Evolutionary conservation across 2,888 invertebrate genomes (phyloP).

Genomic region (Drosophila mimetica): DNA sequence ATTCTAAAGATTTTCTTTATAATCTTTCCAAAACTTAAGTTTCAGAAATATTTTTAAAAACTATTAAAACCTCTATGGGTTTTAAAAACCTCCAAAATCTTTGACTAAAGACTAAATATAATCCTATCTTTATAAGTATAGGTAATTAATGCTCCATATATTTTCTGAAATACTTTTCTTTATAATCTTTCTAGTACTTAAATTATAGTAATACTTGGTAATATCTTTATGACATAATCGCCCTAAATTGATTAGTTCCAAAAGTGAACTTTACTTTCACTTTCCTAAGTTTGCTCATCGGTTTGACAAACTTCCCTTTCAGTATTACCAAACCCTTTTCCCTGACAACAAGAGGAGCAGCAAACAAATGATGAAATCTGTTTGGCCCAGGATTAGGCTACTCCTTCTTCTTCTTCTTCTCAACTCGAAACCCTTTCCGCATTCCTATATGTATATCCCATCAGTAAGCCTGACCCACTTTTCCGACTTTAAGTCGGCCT

Average conservation of each 20-base stretch:
- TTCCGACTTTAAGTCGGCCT: constrained; percentile 24
- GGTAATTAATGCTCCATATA: too few species aligned
- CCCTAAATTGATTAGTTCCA: neutral
- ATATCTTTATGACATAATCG: neutral
- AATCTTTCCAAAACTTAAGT: too few species aligned
- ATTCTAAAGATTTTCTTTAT: too few species aligned
- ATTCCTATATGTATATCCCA: neutral
- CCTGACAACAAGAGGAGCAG: neutral
- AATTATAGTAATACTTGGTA: neutral
- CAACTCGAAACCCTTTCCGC: constrained; percentile 13
- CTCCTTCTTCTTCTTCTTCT: neutral
- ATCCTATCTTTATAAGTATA: too few species aligned
- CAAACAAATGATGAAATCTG: constrained; percentile 21
- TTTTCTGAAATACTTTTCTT: neutral
- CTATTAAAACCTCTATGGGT: too few species aligned
- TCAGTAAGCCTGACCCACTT: constrained; percentile 25
- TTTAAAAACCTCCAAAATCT: too few species aligned
- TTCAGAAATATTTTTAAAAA: too few species aligned
- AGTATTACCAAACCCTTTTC: neutral
- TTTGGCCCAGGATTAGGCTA: constrained; percentile 9
- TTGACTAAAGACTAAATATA: too few species aligned
- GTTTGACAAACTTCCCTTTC: neutral
- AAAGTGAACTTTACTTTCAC: neutral
- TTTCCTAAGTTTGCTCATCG: neutral
- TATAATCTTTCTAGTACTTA: neutral